These are phyloP conservation scores for Margarornis squamiger DNA, from an alignment of 2,797 vertebrate genomes.

Conservation along the genomic window DNA sequence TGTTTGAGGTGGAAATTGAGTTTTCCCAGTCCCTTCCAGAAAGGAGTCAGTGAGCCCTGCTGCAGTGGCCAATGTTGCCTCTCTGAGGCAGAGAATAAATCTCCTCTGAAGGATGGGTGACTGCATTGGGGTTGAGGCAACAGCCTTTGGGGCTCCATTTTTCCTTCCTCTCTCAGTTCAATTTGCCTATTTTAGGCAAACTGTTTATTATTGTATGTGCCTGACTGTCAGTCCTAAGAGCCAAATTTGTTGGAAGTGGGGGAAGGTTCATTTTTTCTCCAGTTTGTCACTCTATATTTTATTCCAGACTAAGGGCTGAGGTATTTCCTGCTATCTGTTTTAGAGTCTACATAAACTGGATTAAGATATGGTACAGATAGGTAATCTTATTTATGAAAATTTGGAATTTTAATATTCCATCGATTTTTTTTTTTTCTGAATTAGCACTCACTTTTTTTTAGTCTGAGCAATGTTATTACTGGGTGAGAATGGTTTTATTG, in stretches of 20 bases:
- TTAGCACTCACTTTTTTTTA: not conserved
- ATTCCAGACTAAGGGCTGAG: not conserved
- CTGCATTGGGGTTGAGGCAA: not conserved
- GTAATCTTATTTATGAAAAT: not conserved
- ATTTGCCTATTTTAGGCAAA: not conserved
- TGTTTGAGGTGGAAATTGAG: conserved; percentile 21
- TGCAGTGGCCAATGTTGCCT: fast-evolving
- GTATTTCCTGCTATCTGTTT: not conserved
- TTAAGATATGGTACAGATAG: not conserved
- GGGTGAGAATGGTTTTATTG: not conserved
- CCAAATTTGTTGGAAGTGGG: not conserved
- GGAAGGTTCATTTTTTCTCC: not conserved
- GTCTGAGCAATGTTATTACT: not conserved
- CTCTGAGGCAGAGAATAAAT: not conserved
- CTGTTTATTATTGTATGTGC: not conserved
- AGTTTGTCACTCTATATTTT: not conserved
- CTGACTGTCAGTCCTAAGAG: not conserved
- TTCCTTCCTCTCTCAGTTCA: not conserved
- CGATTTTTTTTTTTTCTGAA: not conserved
- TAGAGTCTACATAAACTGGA: not conserved
- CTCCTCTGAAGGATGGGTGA: not conserved
- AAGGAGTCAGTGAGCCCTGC: not conserved
- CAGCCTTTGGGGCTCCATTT: not conserved
- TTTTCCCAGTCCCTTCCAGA: not conserved
- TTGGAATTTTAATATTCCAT: not conserved